phyloP scores from a whole-genome alignment of 2,113 vertebrate species.

The Muntiacus muntjak region DNA sequence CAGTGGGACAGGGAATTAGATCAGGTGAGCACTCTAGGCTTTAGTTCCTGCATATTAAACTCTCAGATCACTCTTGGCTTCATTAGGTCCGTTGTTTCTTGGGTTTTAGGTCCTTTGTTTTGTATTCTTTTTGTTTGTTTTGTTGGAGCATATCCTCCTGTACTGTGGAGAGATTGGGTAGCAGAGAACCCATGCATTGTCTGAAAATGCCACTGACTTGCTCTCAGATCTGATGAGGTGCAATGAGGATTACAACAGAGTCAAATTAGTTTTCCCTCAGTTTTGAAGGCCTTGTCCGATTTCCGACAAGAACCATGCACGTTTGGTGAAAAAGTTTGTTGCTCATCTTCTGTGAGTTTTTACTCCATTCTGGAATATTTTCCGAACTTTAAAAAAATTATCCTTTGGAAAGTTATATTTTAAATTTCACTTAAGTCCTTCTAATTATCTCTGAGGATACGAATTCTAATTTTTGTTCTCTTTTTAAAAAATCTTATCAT shows the following conservation, averaged over 20 bases:
- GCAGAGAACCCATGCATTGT: not conserved
- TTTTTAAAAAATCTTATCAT: not conserved
- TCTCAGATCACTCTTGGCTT: not conserved
- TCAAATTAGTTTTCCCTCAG: not conserved
- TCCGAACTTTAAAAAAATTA: not conserved
- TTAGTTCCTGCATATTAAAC: rapidly evolving
- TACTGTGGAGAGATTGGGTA: not conserved
- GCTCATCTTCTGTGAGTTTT: not conserved
- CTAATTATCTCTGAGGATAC: too few species aligned
- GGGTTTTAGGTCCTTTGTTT: not conserved
- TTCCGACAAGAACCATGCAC: not conserved
- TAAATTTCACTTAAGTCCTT: not conserved
- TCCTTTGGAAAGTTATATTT: not conserved
- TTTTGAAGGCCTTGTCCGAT: not conserved
- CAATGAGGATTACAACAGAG: not conserved
- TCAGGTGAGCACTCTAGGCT: not conserved
- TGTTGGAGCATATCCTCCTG: too few species aligned
- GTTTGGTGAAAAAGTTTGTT: not conserved
- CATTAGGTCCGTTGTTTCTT: not conserved
- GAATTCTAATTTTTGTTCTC: not conserved
- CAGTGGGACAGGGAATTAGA: rapidly evolving
- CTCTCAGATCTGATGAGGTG: not conserved
- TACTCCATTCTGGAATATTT: not conserved
- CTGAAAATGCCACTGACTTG: not conserved
- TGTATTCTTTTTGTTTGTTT: not conserved